Base-by-base conservation (phyloP, 2,797 vertebrate genomes). In the Adelosebastes latens region DNA sequence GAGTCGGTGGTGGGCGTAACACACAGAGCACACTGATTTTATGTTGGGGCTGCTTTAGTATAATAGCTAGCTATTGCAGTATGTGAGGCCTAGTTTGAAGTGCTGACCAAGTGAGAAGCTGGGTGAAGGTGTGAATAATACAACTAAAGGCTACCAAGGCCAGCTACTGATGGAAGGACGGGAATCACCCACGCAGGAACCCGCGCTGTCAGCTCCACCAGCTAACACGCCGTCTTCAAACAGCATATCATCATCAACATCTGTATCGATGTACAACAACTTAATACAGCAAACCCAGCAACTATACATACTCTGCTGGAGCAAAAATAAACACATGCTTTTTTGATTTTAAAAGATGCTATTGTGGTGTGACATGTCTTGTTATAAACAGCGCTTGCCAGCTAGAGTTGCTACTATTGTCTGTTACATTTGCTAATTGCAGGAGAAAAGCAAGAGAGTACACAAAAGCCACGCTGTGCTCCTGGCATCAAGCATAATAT, bases 91-190 rank as follows among this genome's bases (percentile, higher is more conserved):
- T 20, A 75, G 82, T 75, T 78, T 80, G 66, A 83, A 86, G 56
- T 49, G 77, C 72, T 88, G 88, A 77, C 68, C 61, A 60, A 75
- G 61, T 79, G 66, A 72, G 71, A 79, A 58, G 79, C 77, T 73
- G 58, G 69, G 27, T 75, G 42, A 82, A 84, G 32, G 68, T 84
- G 71, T 93, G 67, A 94, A 94, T 94, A 92, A 94, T 92, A 92
- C 80, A 94, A 91, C 87, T 83, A 42, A 49, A 88, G 61, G 52
- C 76, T 16, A 32, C 20, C 34, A 25, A 71, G 86, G 71, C 69
- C 66, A 49, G 71, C 72, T 64, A 42, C 16, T 67, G 82, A 80
- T 66, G 67, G 69, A 78, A 68, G 58, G 34, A 76, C 46, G 59
- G 39, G 77, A 73, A 59, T 87, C 64, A 67, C 32, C 62, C 75